These are phyloP conservation scores for Hirtodrosophila duncani DNA, from an alignment of 2,888 invertebrate genomes.

Conservation along the genomic window DNA sequence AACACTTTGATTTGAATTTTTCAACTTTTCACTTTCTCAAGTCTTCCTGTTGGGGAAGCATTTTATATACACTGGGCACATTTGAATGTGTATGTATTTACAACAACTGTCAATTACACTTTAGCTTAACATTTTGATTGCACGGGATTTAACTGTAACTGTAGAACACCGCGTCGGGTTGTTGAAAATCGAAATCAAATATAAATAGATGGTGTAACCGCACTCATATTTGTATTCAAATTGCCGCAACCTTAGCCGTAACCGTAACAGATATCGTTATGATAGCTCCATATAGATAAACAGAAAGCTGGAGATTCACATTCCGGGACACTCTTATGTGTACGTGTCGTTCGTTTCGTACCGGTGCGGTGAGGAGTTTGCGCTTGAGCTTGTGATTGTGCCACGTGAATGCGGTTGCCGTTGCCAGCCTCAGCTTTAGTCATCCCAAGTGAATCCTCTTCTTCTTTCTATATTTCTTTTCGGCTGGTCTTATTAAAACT, in stretches of 20 bases:
- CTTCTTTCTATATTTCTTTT: slow-evolving; percentile 14
- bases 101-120: too few species aligned
- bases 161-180: neutral
- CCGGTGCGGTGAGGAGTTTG: too few species aligned
- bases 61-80: slow-evolving; percentile 1
- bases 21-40: slow-evolving; percentile 1
- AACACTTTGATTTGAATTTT: neutral
- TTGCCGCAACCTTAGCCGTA: slow-evolving; percentile 17
- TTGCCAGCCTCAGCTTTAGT: slow-evolving; percentile 12
- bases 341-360: too few species aligned
- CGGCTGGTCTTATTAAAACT: slow-evolving; percentile 47
- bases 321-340: slow-evolving; percentile 19
- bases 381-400: too few species aligned
- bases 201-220: slow-evolving; percentile 5
- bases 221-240: slow-evolving; percentile 11
- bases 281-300: slow-evolving; percentile 24
- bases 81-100: too few species aligned
- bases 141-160: neutral
- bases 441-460: neutral
- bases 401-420: too few species aligned
- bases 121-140: too few species aligned
- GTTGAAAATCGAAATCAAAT: neutral
- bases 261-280: slow-evolving; percentile 29
- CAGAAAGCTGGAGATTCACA: too few species aligned
- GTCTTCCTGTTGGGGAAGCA: too few species aligned